Percentiles rank a stretch among this genome's conserved stretches.
These are phyloP conservation scores for Martes martes DNA, from an alignment of 2,113 vertebrate genomes.

Conservation along the genomic window DNA sequence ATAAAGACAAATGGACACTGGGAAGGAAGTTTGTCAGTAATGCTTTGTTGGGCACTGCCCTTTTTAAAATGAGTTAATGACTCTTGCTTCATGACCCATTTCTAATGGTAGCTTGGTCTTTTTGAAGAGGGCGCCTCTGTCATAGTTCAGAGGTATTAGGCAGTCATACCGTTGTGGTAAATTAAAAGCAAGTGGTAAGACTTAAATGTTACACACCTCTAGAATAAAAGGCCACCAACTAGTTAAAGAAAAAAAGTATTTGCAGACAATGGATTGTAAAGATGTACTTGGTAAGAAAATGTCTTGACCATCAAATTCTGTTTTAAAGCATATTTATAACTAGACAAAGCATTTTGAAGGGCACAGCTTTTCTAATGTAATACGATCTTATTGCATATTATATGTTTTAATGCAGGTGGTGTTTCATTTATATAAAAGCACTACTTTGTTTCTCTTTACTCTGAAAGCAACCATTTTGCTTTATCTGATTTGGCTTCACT, in stretches of 20 bases:
- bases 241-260: slow-evolving; percentile 50
- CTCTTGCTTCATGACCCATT: slow-evolving; percentile 69
- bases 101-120: slow-evolving; percentile 72
- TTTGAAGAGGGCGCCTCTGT: slow-evolving; percentile 35
- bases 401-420: background rate
- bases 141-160: slow-evolving; percentile 70
- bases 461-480: background rate
- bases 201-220: slow-evolving; percentile 62
- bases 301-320: slow-evolving; percentile 7
- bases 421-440: background rate
- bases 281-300: background rate
- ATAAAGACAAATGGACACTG: slow-evolving; percentile 75
- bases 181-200: slow-evolving; percentile 62
- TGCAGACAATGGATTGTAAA: background rate
- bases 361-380: background rate
- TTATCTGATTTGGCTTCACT: background rate
- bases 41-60: slow-evolving; percentile 72
- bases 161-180: slow-evolving; percentile 21
- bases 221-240: slow-evolving; percentile 54
- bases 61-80: slow-evolving; percentile 75
- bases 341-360: background rate
- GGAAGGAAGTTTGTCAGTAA: slow-evolving; percentile 71
- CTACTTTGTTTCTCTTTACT: background rate
- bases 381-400: background rate
- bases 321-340: slow-evolving; percentile 40